Conservation (phyloP, 30 jellyfish, hydroid and myxozoan species). For the Morbakka virulenta region DNA sequence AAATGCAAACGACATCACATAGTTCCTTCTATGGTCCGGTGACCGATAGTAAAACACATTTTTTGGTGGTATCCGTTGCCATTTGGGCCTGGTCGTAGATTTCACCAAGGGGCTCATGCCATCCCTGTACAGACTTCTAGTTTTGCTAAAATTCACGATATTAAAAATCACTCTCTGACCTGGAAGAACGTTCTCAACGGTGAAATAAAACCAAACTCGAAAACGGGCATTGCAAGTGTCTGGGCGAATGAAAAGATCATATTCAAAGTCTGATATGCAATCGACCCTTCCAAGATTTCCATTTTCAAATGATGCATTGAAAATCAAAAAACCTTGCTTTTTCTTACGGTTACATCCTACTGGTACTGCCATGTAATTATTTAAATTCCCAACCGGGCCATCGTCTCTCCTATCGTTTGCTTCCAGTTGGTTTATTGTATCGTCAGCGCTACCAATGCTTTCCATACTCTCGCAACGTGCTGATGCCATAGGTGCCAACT, state of each 20-base stretch:
- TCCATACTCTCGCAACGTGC: too few relatives aligned
- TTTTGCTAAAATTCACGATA: slow-evolving; percentile 86
- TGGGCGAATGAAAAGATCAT: slow-evolving; percentile 87
- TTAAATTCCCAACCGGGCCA: slow-evolving; percentile 79
- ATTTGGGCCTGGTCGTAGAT: slow-evolving; percentile 80
- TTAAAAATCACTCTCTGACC: slow-evolving; percentile 87
- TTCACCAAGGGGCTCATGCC: slow-evolving; percentile 96
- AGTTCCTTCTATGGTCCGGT: slow-evolving; percentile 84
- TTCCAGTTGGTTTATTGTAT: too few relatives aligned
- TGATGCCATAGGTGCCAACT: too few relatives aligned
- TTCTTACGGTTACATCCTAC: slow-evolving; percentile 49
- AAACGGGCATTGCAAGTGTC: slow-evolving; percentile 87
- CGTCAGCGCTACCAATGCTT: too few relatives aligned
- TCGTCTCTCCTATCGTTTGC: too few relatives aligned
- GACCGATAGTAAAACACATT: slow-evolving; percentile 85
- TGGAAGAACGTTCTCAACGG: slow-evolving; percentile 60
- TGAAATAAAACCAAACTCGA: slow-evolving; percentile 93
- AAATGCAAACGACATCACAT: slow-evolving; percentile 95
- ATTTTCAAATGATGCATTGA: slow-evolving; percentile 82
- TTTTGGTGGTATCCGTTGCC: slow-evolving; percentile 92
- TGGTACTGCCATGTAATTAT: slow-evolving; percentile 72
- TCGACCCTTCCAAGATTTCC: slow-evolving; percentile 95
- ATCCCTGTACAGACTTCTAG: slow-evolving; percentile 82
- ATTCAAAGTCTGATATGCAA: slow-evolving; percentile 79
- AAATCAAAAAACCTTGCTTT: slow-evolving; percentile 62